Evolutionary conservation across 2,888 invertebrate species (phyloP), one percentile per base, ranked within the genome.

Genomic region (Bellardia bayeri): DNA sequence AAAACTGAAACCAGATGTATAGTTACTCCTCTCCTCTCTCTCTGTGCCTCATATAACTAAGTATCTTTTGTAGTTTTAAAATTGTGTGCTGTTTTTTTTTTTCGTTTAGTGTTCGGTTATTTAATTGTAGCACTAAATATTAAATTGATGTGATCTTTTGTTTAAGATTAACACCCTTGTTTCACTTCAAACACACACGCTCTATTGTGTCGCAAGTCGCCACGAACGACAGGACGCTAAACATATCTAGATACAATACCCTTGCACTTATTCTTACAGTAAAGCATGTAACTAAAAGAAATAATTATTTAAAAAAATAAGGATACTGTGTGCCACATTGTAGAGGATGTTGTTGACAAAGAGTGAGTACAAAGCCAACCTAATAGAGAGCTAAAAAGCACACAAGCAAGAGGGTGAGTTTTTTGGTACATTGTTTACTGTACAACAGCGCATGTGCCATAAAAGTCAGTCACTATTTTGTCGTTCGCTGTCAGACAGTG

Each of bases 141-240:
- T 78, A 84, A 81, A 84, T 79, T 79, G 76, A 78, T 87, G 84
- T 84, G 84, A 87, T 87, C 84, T 87, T 87, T 85, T 85, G 85
- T 85, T 84, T 49, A 40, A 87, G 82, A 87, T 87, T 87, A 82
- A 82, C 87, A 87, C 87, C 87, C 87, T 84, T 87, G 87, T 85
- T 85, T 75, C 33, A 69, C 37, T 68, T 30, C 42, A 75, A 80
- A 72, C 63, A 64, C 74, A 82, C 61, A 68, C 74, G 51, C 54
- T 81, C 14, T 45, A 40, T 68, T 68, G 33, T 82, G 49, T 40
- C 58, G 78, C 54, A 74, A 16, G 66, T 37, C 42, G 74, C 1
- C 16, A 33, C n/a, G n/a, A 74, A 82, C 72, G 64, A 56, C 51
- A 74, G 58, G 64, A 74, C 49, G 61, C n/a, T 58, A 51, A 23